Evolutionary conservation across 2,888 invertebrate genomes (phyloP).

Genomic region (Ptychoptera contaminata): DNA sequence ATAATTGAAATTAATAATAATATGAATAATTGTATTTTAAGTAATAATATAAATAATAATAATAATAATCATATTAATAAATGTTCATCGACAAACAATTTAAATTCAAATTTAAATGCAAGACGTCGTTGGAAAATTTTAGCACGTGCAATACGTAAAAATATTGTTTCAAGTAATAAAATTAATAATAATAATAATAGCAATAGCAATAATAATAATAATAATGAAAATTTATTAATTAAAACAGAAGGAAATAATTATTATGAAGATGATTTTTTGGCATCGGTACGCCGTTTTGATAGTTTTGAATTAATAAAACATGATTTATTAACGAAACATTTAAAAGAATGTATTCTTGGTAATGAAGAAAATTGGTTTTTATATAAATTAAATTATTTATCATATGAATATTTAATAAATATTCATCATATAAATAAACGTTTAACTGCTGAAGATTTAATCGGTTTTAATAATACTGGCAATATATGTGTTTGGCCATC

Average conservation of each 20-base stretch:
- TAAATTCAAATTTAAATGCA: slow-evolving; percentile 30
- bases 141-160: slow-evolving; percentile 42
- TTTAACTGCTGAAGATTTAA: slow-evolving; percentile 52
- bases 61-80: slow-evolving; percentile 7
- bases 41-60: slow-evolving; percentile 10
- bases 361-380: slow-evolving; percentile 43
- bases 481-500: slow-evolving; percentile 70
- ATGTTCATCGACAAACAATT: background rate
- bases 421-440: slow-evolving; percentile 43
- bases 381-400: slow-evolving; percentile 35
- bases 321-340: slow-evolving; percentile 29
- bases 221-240: slow-evolving; percentile 2
- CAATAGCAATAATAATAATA: slow-evolving; percentile 1
- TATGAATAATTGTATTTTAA: too few species aligned
- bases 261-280: slow-evolving; percentile 32
- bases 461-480: slow-evolving; percentile 71
- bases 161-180: slow-evolving; percentile 11
- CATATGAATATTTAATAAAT: slow-evolving; percentile 35
- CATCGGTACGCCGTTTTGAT: slow-evolving; percentile 40
- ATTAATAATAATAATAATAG: slow-evolving; percentile 2
- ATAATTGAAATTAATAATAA: too few species aligned
- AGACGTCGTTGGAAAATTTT: slow-evolving; percentile 53
- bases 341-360: slow-evolving; percentile 25
- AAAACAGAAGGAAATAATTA: slow-evolving; percentile 9
- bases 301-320: slow-evolving; percentile 39